Evolutionary conservation across 2,888 invertebrate genomes (phyloP).

Genomic region (Lottia scabra): DNA sequence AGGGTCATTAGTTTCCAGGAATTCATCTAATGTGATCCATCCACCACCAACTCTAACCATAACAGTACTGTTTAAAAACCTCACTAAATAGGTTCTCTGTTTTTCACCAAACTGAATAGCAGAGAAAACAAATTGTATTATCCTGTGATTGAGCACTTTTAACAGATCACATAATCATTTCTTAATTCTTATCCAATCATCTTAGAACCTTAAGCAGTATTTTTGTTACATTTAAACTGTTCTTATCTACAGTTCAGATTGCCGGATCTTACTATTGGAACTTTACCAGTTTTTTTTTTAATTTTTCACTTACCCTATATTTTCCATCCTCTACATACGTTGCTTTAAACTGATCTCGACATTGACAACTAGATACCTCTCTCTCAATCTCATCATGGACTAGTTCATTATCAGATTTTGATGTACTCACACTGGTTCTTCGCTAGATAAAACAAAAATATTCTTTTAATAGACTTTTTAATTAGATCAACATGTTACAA

Average conservation of each 20-base stretch:
- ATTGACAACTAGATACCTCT: conserved; percentile 66
- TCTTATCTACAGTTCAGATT: no score
- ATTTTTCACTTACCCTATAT: conserved; percentile 66
- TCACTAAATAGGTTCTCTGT: conserved; percentile 81
- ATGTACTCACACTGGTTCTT: conserved; percentile 6
- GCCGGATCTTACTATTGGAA: no score
- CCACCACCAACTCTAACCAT: conserved; percentile 99
- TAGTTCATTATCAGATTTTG: conserved; percentile 59
- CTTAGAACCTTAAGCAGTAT: no score
- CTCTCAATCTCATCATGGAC: conserved; percentile 68
- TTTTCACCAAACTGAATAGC: conserved; percentile 67
- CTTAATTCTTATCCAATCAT: no score
- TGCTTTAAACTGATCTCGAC: conserved; percentile 62
- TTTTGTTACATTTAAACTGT: no score
- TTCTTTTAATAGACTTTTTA: no score
- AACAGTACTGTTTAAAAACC: conserved; percentile 97
- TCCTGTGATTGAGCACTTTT: no score
- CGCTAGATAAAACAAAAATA: not conserved
- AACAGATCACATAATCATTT: no score
- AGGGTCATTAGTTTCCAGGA: conserved; percentile 98
- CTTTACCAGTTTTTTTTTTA: no score
- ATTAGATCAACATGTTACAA: no score
- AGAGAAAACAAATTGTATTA: no score
- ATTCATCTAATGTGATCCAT: conserved; percentile 99
- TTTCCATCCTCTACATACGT: conserved; percentile 66